Percentiles rank a stretch among this genome's conserved stretches.
phyloP scores from a whole-genome alignment of 2,113 vertebrate species.

The Sitta europaea region DNA sequence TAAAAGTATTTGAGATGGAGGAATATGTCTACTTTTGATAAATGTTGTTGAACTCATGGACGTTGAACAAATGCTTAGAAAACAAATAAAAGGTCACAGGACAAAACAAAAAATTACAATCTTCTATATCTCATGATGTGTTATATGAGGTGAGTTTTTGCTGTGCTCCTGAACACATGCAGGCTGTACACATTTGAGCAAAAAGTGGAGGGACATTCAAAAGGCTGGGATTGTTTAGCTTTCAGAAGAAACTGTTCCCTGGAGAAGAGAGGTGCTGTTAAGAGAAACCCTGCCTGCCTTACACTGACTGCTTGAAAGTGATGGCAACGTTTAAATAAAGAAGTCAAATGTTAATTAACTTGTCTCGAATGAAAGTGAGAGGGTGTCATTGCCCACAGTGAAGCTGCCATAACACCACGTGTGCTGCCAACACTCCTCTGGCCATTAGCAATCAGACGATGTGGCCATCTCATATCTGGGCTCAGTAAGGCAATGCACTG shows the following conservation, averaged over 20 bases:
- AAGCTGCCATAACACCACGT: not conserved
- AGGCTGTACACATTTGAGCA: not conserved
- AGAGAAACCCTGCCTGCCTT: not conserved
- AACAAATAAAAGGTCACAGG: not conserved
- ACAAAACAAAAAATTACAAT: not conserved
- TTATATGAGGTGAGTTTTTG: not conserved
- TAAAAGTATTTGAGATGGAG: not conserved
- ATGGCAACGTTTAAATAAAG: not conserved
- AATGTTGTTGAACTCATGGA: not conserved
- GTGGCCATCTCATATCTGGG: accelerated
- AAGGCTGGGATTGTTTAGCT: not conserved
- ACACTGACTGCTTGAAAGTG: not conserved
- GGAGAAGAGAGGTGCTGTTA: not conserved
- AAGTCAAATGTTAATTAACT: not conserved
- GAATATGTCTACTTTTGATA: not conserved
- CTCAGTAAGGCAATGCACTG: not conserved
- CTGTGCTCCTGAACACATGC: not conserved
- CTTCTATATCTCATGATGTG: accelerated
- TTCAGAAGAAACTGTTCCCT: not conserved
- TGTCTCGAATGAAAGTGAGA: not conserved
- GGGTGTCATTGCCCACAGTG: not conserved
- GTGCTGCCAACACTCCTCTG: not conserved
- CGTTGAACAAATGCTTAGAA: not conserved
- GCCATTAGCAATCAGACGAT: not conserved
- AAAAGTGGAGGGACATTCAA: not conserved